A percentile compares a stretch with the other conserved stretches of the same genome.
These are phyloP conservation scores for Melinopterus prodromus DNA, from an alignment of 2,888 invertebrate species.

Conservation along the genomic window DNA sequence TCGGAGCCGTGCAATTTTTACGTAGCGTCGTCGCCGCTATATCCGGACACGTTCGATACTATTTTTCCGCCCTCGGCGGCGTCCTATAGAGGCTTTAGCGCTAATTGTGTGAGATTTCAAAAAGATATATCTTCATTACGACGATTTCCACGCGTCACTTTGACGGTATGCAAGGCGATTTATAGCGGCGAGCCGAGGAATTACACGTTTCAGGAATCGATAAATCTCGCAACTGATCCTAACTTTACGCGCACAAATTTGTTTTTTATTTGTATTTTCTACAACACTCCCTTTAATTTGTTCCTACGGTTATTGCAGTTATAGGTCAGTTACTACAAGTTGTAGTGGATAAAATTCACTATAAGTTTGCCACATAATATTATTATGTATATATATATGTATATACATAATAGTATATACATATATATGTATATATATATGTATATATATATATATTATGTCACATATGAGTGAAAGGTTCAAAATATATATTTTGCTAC, in stretches of 20 bases:
- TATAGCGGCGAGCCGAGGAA: background rate
- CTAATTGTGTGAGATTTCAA: slow-evolving; percentile 10
- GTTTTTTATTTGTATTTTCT: background rate
- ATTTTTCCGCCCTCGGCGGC: background rate
- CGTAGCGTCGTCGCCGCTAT: background rate
- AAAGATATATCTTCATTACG: slow-evolving; percentile 25
- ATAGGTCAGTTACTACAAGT: too few relatives aligned
- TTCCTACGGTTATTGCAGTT: background rate
- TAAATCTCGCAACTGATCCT: background rate
- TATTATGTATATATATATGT: too few relatives aligned
- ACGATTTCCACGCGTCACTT: slow-evolving; percentile 15
- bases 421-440: too few relatives aligned
- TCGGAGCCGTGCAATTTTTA: too few relatives aligned
- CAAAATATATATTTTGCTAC: too few relatives aligned
- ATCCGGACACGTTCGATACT: background rate
- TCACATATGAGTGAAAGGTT: too few relatives aligned
- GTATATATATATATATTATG: too few relatives aligned
- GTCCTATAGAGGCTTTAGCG: background rate
- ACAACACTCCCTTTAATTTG: background rate
- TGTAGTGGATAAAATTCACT: too few relatives aligned
- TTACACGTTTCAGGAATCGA: background rate
- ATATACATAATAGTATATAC: too few relatives aligned
- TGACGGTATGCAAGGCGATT: slow-evolving; percentile 17
- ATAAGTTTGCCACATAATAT: too few relatives aligned
- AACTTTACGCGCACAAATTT: background rate